Percentiles rank a stretch among this genome's conserved stretches.
phyloP scores from a whole-genome alignment of 2,797 vertebrate genomes.

The Gastrophryne carolinensis region DNA sequence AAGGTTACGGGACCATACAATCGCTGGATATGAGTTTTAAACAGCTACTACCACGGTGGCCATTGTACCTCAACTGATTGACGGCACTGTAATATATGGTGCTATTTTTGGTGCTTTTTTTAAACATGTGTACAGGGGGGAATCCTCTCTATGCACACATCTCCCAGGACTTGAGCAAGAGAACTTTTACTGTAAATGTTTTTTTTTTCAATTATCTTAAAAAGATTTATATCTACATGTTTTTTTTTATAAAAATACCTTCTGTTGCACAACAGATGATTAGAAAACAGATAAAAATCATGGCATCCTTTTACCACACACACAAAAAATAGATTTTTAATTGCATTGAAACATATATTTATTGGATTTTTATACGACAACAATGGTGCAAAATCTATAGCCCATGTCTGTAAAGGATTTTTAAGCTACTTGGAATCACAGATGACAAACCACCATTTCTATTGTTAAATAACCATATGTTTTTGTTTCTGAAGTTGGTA shows the following conservation, averaged over 20 bases:
- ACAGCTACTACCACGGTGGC: constrained; percentile 51
- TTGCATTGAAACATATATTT: constrained; percentile 77
- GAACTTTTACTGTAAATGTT: constrained; percentile 65
- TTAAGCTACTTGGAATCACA: constrained; percentile 20
- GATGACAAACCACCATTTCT: constrained; percentile 12
- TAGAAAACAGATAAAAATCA: constrained; percentile 62
- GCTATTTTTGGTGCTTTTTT: constrained; percentile 95
- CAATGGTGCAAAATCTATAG: constrained; percentile 52
- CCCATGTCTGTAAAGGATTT: constrained; percentile 20
- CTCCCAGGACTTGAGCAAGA: constrained; percentile 59
- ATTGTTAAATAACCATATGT: background rate
- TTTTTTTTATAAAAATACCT: constrained; percentile 64
- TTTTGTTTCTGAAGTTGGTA: background rate
- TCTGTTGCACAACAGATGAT: constrained; percentile 60
- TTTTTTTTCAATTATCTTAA: constrained; percentile 64
- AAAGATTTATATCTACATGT: constrained; percentile 71
- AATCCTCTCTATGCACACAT: constrained; percentile 52
- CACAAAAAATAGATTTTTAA: constrained; percentile 75
- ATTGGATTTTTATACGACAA: constrained; percentile 70
- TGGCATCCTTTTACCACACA: constrained; percentile 64
- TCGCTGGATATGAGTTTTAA: constrained; percentile 82
- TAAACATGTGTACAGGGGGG: constrained; percentile 78
- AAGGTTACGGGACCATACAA: constrained; percentile 97
- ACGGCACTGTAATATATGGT: constrained; percentile 75
- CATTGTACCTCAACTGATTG: constrained; percentile 93